These are phyloP conservation scores for Phasianus colchicus DNA, from an alignment of 2,113 vertebrate genomes.

Conservation along the genomic window DNA sequence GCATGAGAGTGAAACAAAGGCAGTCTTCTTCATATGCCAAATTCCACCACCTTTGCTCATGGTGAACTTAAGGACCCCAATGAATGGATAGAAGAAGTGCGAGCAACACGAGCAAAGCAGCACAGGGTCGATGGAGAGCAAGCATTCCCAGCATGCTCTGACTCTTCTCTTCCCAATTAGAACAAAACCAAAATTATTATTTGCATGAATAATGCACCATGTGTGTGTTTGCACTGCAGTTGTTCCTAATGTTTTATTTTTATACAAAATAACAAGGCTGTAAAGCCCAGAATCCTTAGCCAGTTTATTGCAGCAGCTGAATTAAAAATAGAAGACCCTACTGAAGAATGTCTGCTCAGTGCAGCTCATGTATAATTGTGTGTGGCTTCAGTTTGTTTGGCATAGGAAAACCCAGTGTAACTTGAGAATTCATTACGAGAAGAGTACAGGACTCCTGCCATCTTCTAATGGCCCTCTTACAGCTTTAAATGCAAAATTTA, in stretches of 20 bases:
- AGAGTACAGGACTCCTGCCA: constrained; percentile 79
- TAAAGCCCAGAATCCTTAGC: neutral
- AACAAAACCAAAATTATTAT: neutral
- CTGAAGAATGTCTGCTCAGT: constrained; percentile 42
- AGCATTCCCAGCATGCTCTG: neutral
- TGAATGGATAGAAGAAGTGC: fast-evolving
- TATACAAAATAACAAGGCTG: constrained; percentile 7
- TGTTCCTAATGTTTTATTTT: constrained; percentile 43
- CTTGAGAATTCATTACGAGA: constrained; percentile 80
- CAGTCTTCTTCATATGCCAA: neutral
- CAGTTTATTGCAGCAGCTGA: neutral
- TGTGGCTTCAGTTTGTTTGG: constrained; percentile 80
- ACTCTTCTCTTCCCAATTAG: neutral
- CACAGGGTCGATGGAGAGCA: neutral
- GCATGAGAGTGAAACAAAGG: neutral
- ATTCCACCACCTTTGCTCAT: neutral
- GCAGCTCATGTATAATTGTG: constrained; percentile 40
- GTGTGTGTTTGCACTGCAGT: neutral
- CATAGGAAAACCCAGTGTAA: constrained; percentile 71
- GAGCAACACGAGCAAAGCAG: neutral
- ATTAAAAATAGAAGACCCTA: constrained; percentile 69
- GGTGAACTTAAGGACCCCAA: neutral
- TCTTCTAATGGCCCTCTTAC: constrained; percentile 74
- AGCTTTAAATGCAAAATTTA: constrained; percentile 75
- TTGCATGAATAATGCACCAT: neutral